phyloP scores from a whole-genome alignment of 2,797 vertebrate species.

The Pagetopsis macropterus region DNA sequence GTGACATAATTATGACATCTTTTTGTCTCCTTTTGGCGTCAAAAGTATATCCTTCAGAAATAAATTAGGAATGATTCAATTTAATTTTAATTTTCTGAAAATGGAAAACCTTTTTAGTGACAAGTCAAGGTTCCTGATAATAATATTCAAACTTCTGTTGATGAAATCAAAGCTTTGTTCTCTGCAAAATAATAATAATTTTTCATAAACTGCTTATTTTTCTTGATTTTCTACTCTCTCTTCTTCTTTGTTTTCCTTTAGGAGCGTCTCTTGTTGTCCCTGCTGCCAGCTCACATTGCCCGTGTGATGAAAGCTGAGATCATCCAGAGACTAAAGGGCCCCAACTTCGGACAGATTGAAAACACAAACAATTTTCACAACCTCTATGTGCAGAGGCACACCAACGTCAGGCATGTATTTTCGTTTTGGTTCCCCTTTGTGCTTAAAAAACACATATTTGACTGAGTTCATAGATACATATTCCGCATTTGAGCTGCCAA shows the following conservation, averaged over 20 bases:
- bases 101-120: background rate
- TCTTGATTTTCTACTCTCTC: background rate
- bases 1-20: constrained; percentile 1
- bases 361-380: constrained; percentile 98
- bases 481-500: background rate
- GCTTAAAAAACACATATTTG: background rate
- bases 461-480: background rate
- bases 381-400: constrained; percentile 94
- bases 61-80: constrained; percentile 15
- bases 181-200: background rate
- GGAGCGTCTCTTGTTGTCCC: constrained; percentile 92
- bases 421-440: background rate
- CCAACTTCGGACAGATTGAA: constrained; percentile 93
- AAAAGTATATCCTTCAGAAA: constrained; percentile 23
- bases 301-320: constrained; percentile 97
- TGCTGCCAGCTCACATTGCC: constrained; percentile 94
- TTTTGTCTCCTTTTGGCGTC: constrained; percentile 14
- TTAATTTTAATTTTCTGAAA: constrained; percentile 17
- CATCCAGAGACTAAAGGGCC: constrained; percentile 93
- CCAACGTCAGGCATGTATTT: constrained; percentile 89
- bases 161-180: constrained; percentile 8
- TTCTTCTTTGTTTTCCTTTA: constrained; percentile 56
- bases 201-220: background rate
- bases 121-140: background rate
- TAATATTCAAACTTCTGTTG: background rate